Evolutionary conservation across 2,888 invertebrate genomes (phyloP).

Genomic region (Linnaemya vulpina): DNA sequence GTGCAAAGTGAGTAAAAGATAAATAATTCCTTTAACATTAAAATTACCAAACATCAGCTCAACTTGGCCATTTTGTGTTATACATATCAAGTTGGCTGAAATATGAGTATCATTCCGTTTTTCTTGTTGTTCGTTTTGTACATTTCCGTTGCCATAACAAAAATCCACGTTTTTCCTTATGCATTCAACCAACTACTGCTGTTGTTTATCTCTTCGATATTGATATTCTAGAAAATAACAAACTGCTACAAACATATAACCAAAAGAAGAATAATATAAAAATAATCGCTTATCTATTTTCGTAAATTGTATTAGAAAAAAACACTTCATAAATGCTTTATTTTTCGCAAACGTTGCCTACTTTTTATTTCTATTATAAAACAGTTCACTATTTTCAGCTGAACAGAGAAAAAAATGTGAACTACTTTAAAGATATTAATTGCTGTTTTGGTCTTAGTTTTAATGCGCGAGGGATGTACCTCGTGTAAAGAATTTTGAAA

Average conservation of each 20-base stretch:
- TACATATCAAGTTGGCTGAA: not conserved
- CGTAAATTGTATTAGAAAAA: slow-evolving; percentile 49
- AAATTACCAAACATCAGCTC: slow-evolving; percentile 6
- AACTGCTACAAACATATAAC: not conserved
- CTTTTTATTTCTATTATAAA: slow-evolving; percentile 3
- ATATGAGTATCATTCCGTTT: not conserved
- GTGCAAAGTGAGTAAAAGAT: slow-evolving; percentile 22
- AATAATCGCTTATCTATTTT: slow-evolving; percentile 46
- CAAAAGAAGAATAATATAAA: slow-evolving; percentile 23
- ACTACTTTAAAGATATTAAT: not conserved
- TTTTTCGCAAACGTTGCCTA: not conserved
- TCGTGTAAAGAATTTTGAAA: no score
- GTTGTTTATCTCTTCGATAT: slow-evolving; percentile 29
- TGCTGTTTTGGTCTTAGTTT: not conserved
- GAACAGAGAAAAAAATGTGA: slow-evolving; percentile 5
- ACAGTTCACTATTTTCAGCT: slow-evolving; percentile 34
- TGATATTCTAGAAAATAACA: slow-evolving; percentile 24
- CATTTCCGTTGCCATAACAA: slow-evolving; percentile 58
- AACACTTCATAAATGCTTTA: slow-evolving; percentile 46
- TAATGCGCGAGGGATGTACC: not conserved
- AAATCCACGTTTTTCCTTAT: slow-evolving; percentile 42
- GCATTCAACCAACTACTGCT: not conserved
- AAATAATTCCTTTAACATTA: not conserved
- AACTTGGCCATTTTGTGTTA: slow-evolving; percentile 22
- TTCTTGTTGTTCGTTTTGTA: not conserved